These are phyloP conservation scores for Morpho deidamia DNA, from an alignment of 2,888 invertebrate species.

Conservation along the genomic window DNA sequence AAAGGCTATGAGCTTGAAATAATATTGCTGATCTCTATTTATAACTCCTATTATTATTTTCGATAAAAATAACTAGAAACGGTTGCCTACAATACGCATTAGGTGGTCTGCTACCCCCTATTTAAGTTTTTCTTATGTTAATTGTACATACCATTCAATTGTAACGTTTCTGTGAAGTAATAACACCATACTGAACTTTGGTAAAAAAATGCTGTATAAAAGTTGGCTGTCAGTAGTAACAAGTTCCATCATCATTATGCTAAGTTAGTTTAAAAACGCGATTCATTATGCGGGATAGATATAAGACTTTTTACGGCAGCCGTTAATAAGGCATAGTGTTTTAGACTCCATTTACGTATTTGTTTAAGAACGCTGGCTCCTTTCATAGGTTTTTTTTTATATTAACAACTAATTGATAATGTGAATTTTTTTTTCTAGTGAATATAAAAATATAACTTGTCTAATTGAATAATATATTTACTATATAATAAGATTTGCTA, in stretches of 20 bases:
- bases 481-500: not conserved
- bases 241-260: constrained; percentile 8
- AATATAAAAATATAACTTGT: constrained; percentile 4
- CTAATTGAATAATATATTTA: constrained; percentile 5
- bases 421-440: constrained; percentile 3
- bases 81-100: too few species aligned
- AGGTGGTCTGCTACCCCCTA: too few species aligned
- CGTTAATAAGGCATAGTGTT: constrained; percentile 8
- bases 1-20: too few species aligned
- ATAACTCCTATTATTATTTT: too few species aligned
- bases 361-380: constrained; percentile 5
- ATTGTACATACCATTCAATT: too few species aligned
- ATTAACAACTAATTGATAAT: constrained; percentile 4
- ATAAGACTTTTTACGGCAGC: constrained; percentile 5
- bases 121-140: too few species aligned
- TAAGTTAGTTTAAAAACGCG: constrained; percentile 11
- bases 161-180: too few species aligned
- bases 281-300: constrained; percentile 12
- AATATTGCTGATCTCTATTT: too few species aligned
- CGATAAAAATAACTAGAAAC: too few species aligned
- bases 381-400: constrained; percentile 9
- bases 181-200: too few species aligned
- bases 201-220: too few species aligned
- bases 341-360: constrained; percentile 11
- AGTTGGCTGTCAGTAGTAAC: not conserved